Conservation (phyloP, 2,797 vertebrate genomes). For the Pogonophryne albipinna region DNA sequence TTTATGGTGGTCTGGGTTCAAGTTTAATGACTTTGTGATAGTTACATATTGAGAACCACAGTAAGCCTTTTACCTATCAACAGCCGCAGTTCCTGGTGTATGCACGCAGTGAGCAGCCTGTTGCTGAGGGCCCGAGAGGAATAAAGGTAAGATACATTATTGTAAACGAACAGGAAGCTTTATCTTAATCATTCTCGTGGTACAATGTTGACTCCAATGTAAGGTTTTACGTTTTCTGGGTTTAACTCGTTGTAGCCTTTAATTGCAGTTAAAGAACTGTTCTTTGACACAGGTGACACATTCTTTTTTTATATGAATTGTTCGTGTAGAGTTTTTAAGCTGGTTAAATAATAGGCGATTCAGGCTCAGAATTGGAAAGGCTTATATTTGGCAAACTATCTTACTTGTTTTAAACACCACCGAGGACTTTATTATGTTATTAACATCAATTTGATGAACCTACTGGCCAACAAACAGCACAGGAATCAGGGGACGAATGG, state of each 20-base stretch:
- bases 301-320: not conserved
- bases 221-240: not conserved
- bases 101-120: constrained; percentile 8
- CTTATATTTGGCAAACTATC: too few species aligned
- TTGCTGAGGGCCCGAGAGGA: constrained; percentile 17
- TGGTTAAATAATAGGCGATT: too few species aligned
- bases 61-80: constrained; percentile 27
- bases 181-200: not conserved
- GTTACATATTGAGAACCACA: constrained; percentile 49
- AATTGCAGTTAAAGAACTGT: not conserved
- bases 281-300: not conserved
- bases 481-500: too few species aligned
- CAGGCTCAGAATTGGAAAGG: too few species aligned
- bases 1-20: constrained; percentile 73
- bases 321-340: constrained; percentile 14
- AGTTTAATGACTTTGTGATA: constrained; percentile 64
- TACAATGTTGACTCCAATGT: not conserved
- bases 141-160: constrained; percentile 60
- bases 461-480: too few species aligned
- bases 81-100: constrained; percentile 14
- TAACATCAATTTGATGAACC: too few species aligned
- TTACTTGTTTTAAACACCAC: too few species aligned
- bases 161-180: not conserved
- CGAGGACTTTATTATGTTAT: too few species aligned
- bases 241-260: not conserved